Conservation (phyloP, 2,113 vertebrate species). For the Anseranas semipalmata region DNA sequence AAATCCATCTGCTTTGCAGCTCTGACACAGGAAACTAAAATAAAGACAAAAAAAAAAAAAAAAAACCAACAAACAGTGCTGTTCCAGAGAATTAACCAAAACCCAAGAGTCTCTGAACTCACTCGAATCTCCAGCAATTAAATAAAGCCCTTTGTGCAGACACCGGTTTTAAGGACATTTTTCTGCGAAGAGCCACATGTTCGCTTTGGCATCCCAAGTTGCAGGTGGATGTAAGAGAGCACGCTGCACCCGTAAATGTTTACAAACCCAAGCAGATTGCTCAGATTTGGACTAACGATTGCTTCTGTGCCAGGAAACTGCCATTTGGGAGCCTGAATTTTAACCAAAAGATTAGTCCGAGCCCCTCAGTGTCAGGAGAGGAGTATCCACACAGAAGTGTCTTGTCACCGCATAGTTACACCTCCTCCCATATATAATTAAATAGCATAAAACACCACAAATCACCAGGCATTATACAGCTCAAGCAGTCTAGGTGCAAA, state of each 20-base stretch:
- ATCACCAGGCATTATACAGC: not conserved
- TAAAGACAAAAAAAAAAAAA: not conserved
- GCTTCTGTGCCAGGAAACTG: not conserved
- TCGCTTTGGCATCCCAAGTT: not conserved
- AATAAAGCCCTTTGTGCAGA: not conserved
- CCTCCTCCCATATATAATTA: not conserved
- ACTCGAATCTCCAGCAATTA: not conserved
- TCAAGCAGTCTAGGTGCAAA: not conserved
- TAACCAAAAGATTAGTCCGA: not conserved
- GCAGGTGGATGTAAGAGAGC: not conserved
- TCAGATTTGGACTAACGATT: not conserved
- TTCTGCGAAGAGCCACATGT: not conserved
- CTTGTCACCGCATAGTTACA: not conserved
- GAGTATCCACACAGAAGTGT: not conserved
- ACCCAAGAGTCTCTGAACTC: not conserved
- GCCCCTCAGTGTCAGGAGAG: not conserved
- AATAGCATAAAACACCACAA: not conserved
- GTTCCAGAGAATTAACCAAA: slow-evolving; percentile 11
- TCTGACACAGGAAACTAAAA: slow-evolving; percentile 25
- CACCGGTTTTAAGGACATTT: not conserved
- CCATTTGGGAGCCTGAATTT: not conserved
- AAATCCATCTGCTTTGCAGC: slow-evolving; percentile 39
- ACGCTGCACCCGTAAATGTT: not conserved
- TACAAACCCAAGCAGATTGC: not conserved
- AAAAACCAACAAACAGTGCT: not conserved